phyloP scores from a whole-genome alignment of 2,797 vertebrate genomes.

The Anas flavirostris region DNA sequence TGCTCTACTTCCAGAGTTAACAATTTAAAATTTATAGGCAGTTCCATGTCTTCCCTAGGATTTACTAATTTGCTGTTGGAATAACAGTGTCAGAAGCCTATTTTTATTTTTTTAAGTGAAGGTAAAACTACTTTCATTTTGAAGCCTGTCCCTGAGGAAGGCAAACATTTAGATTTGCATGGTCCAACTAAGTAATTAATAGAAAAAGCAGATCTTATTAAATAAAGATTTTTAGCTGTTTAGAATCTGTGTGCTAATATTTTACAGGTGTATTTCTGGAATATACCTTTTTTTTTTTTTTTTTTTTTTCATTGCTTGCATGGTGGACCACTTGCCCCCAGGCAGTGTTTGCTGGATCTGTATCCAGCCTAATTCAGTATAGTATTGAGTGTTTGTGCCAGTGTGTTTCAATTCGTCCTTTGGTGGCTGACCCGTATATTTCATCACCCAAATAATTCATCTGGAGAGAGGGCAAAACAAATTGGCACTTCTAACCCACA shows the following conservation, averaged over 20 bases:
- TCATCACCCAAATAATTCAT: slow-evolving; percentile 2
- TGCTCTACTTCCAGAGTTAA: not conserved
- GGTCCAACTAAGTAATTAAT: not conserved
- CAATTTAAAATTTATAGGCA: not conserved
- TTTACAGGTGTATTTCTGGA: not conserved
- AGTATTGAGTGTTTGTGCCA: not conserved
- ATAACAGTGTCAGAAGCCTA: not conserved
- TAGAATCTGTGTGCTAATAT: not conserved
- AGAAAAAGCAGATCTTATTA: not conserved
- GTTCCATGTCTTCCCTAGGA: not conserved
- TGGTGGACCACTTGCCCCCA: not conserved
- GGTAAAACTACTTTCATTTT: not conserved
- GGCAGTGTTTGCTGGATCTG: not conserved
- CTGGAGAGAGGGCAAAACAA: not conserved
- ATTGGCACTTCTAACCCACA: not conserved
- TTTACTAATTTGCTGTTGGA: not conserved
- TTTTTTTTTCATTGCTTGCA: not conserved
- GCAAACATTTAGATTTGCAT: not conserved
- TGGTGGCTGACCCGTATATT: not conserved
- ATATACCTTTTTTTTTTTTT: not conserved
- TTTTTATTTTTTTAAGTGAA: not conserved
- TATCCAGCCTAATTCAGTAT: not conserved
- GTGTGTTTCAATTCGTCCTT: not conserved
- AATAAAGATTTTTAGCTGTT: not conserved
- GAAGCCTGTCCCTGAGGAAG: not conserved